Percentiles rank a stretch among this genome's conserved stretches.
Evolutionary conservation across 2,797 vertebrate genomes (phyloP).

Genomic region (Pantherophis alleghaniensis): DNA sequence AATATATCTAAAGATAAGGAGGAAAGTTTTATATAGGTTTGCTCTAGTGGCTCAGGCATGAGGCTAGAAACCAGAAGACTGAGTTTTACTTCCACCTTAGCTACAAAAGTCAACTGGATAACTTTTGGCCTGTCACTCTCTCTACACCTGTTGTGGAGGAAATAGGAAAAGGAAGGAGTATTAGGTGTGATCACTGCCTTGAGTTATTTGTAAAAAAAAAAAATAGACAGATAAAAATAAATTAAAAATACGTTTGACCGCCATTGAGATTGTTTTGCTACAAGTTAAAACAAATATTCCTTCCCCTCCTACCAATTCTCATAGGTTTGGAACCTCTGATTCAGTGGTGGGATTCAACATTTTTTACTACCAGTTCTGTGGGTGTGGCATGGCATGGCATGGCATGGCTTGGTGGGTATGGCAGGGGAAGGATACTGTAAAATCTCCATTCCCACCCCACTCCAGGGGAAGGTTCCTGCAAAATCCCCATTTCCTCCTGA

Average conservation of each 20-base stretch:
- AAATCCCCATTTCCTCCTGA: too few relatives aligned
- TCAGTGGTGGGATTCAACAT: too few relatives aligned
- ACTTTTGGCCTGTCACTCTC: not conserved
- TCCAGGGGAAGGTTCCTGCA: too few relatives aligned
- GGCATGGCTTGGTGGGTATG: too few relatives aligned
- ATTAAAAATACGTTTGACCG: not conserved
- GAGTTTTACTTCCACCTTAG: not conserved
- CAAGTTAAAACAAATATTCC: not conserved
- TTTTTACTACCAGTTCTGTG: too few relatives aligned
- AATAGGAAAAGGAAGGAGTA: too few relatives aligned
- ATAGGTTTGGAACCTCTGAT: not conserved
- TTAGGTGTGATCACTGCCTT: not conserved
- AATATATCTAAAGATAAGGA: not conserved
- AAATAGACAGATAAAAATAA: not conserved
- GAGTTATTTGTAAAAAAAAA: not conserved
- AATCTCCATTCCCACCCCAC: too few relatives aligned
- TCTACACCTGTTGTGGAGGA: too few relatives aligned
- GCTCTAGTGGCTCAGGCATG: not conserved
- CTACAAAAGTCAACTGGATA: not conserved
- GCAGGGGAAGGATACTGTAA: too few relatives aligned
- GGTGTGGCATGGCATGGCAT: too few relatives aligned
- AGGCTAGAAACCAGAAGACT: not conserved
- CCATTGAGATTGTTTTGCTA: not conserved
- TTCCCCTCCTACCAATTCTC: accelerated
- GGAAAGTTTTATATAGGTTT: not conserved